Conservation (phyloP, 2,113 vertebrate genomes). For the Pristiophorus japonicus region DNA sequence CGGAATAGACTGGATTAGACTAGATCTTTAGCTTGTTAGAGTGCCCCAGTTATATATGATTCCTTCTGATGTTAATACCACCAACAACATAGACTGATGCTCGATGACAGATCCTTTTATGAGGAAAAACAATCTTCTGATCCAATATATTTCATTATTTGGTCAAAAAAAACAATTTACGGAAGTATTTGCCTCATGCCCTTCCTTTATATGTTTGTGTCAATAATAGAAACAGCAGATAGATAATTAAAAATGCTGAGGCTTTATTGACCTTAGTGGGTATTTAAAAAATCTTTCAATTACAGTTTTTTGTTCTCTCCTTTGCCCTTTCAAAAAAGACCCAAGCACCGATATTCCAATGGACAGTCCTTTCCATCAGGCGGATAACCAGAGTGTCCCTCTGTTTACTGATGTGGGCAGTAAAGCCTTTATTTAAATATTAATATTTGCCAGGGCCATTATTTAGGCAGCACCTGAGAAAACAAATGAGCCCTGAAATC, state of each 20-base stretch:
- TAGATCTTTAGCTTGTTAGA: neutral
- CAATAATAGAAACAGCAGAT: neutral
- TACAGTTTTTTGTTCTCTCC: neutral
- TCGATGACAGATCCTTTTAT: neutral
- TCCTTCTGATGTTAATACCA: neutral
- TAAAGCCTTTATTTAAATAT: neutral
- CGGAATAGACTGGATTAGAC: neutral
- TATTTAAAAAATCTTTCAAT: neutral
- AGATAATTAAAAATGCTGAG: neutral
- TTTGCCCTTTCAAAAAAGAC: neutral
- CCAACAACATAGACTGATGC: neutral
- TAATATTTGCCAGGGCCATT: neutral
- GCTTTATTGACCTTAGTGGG: neutral
- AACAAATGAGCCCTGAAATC: too few species aligned
- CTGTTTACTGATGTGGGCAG: neutral
- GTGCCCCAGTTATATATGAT: neutral
- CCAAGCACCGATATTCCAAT: neutral
- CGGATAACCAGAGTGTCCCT: neutral
- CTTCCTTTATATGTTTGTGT: neutral
- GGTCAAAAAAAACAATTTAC: neutral
- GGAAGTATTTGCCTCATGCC: neutral
- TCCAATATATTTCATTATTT: neutral
- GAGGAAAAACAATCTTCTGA: neutral
- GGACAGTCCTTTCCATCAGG: neutral
- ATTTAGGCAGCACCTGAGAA: too few species aligned